Evolutionary conservation across 1,140 invertebrate species (phyloP).

Genomic region (Anadara kagoshimensis): DNA sequence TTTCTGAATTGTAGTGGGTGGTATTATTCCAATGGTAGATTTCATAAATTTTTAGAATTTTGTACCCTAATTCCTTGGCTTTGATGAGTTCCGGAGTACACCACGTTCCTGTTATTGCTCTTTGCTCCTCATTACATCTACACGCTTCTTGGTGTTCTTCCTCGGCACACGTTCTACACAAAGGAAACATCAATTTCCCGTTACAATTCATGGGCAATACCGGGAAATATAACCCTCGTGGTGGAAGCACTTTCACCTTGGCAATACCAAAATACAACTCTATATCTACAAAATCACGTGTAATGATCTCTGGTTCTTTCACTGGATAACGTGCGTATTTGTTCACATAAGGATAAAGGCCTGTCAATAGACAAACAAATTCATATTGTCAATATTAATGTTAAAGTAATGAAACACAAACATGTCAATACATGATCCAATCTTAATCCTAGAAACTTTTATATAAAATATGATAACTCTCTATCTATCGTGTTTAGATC

Average conservation of each 20-base stretch:
- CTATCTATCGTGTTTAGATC: background rate
- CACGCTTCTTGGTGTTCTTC: constrained; percentile 13
- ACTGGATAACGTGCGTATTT: constrained; percentile 22
- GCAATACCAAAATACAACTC: constrained; percentile 19
- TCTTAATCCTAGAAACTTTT: too few relatives aligned
- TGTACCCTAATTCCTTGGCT: constrained; percentile 67
- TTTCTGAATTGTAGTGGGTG: constrained; percentile 64
- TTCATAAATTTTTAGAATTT: constrained; percentile 68
- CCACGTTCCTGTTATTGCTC: constrained; percentile 69
- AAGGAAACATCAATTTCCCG: constrained; percentile 35
- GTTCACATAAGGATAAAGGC: constrained; percentile 32
- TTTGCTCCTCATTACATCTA: constrained; percentile 39
- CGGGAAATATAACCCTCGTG: constrained; percentile 25
- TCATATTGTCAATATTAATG: background rate
- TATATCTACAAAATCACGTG: constrained; percentile 12
- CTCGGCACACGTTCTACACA: constrained; percentile 34
- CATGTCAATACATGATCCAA: background rate
- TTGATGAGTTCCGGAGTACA: constrained; percentile 67
- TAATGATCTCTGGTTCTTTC: constrained; percentile 16
- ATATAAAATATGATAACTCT: too few relatives aligned
- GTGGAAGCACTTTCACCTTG: constrained; percentile 27
- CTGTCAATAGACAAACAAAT: constrained; percentile 8
- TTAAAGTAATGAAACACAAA: background rate
- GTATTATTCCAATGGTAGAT: constrained; percentile 61
- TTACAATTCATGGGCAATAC: constrained; percentile 28